These are phyloP conservation scores for Sciurus niger DNA, from an alignment of 2,113 vertebrate species.

Conservation along the genomic window DNA sequence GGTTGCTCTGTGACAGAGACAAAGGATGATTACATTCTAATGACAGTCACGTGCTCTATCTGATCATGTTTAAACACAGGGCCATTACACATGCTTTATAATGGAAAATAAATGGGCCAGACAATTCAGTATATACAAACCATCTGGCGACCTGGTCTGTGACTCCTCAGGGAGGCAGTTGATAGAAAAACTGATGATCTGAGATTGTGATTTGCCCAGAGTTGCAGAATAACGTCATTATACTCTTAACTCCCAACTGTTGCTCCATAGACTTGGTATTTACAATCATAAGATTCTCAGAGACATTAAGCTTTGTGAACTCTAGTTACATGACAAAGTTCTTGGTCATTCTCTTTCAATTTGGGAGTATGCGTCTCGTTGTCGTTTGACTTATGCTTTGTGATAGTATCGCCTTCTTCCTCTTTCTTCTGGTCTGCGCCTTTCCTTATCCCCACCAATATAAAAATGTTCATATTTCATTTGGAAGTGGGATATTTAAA, in stretches of 20 bases:
- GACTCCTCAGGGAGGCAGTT: constrained; percentile 58
- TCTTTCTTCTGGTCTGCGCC: background rate
- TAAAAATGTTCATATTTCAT: constrained; percentile 34
- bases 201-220: constrained; percentile 53
- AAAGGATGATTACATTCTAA: constrained; percentile 44
- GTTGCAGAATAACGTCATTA: constrained; percentile 55
- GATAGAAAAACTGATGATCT: constrained; percentile 63
- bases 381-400: constrained; percentile 19
- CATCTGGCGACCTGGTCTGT: constrained; percentile 63
- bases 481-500: constrained; percentile 11
- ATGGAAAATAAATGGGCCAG: constrained; percentile 66
- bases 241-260: constrained; percentile 4
- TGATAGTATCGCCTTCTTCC: background rate
- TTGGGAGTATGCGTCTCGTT: background rate
- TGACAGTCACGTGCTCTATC: constrained; percentile 24
- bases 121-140: constrained; percentile 45
- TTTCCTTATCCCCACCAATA: background rate
- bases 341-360: background rate
- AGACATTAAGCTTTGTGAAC: background rate
- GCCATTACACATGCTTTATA: constrained; percentile 53
- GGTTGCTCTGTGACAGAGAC: background rate
- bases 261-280: constrained; percentile 30
- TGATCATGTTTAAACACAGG: constrained; percentile 29
- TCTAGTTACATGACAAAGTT: background rate
- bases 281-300: constrained; percentile 10